Conservation (phyloP, 1,140 invertebrate genomes). For the Lordiphosa clarofinis region DNA sequence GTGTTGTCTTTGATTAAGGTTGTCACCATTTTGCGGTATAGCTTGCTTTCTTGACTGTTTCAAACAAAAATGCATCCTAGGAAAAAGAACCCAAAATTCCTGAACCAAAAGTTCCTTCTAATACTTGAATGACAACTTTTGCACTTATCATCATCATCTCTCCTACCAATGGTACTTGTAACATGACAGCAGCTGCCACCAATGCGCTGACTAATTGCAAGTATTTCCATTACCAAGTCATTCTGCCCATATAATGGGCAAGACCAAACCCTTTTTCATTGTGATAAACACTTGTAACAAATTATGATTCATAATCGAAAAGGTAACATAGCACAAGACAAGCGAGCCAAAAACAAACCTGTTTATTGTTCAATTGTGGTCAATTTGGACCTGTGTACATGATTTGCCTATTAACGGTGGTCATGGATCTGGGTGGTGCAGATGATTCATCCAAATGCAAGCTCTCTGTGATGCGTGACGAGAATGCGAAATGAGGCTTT, state of each 20-base stretch:
- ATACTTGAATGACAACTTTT: too few relatives aligned
- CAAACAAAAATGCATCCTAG: too few relatives aligned
- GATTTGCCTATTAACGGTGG: constrained; percentile 68
- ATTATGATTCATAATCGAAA: constrained; percentile 75
- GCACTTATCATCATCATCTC: too few relatives aligned
- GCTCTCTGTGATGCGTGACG: constrained; percentile 38
- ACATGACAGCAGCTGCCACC: constrained; percentile 21
- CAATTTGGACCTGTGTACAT: constrained; percentile 46
- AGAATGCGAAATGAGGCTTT: constrained; percentile 57
- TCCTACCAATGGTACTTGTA: neutral
- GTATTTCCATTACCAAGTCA: constrained; percentile 37
- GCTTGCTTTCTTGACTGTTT: too few relatives aligned
- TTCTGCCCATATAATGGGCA: constrained; percentile 38
- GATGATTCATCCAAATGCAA: constrained; percentile 53
- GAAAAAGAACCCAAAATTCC: too few relatives aligned
- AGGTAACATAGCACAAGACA: constrained; percentile 48
- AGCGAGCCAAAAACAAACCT: constrained; percentile 45
- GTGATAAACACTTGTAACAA: constrained; percentile 70
- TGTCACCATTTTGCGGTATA: too few relatives aligned
- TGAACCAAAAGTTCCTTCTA: too few relatives aligned
- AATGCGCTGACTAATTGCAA: constrained; percentile 61
- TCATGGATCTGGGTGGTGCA: constrained; percentile 7
- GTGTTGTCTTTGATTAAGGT: too few relatives aligned
- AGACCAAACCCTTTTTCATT: constrained; percentile 70
- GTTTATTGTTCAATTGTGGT: constrained; percentile 29